Conservation (phyloP, 2,113 vertebrate genomes). For the Nettapus auritus region DNA sequence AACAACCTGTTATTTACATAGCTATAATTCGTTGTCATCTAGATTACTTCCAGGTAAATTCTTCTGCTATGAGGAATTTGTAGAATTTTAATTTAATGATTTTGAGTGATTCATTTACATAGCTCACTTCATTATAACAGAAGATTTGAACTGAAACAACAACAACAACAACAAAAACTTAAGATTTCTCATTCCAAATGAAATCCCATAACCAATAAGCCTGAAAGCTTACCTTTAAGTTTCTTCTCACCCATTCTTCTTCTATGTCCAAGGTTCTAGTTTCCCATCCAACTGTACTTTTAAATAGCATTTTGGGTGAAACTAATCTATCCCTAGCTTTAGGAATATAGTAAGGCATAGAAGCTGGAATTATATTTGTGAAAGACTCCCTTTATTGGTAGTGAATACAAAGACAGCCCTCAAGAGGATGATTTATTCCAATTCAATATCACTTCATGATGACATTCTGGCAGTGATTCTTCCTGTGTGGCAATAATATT, state of each 20-base stretch:
- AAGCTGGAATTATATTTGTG: not conserved
- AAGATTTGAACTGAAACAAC: not conserved
- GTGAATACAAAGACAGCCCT: not conserved
- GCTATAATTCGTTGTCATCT: not conserved
- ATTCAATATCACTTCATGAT: not conserved
- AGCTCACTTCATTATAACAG: not conserved
- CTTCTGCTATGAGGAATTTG: not conserved
- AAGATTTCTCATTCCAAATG: not conserved
- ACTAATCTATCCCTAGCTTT: not conserved
- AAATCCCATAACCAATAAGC: not conserved
- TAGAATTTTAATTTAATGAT: not conserved
- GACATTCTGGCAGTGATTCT: not conserved
- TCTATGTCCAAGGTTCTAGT: not conserved
- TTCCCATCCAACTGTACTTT: not conserved
- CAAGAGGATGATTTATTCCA: not conserved
- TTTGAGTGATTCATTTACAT: not conserved
- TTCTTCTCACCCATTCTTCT: not conserved
- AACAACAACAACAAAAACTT: not conserved
- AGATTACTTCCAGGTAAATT: not conserved
- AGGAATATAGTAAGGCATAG: not conserved
- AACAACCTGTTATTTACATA: not conserved
- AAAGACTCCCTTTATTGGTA: not conserved
- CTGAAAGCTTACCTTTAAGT: not conserved
- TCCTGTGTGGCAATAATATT: not conserved
- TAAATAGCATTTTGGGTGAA: not conserved